Evolutionary conservation across 2,888 invertebrate species (phyloP).

Genomic region (Hymenopus coronatus): DNA sequence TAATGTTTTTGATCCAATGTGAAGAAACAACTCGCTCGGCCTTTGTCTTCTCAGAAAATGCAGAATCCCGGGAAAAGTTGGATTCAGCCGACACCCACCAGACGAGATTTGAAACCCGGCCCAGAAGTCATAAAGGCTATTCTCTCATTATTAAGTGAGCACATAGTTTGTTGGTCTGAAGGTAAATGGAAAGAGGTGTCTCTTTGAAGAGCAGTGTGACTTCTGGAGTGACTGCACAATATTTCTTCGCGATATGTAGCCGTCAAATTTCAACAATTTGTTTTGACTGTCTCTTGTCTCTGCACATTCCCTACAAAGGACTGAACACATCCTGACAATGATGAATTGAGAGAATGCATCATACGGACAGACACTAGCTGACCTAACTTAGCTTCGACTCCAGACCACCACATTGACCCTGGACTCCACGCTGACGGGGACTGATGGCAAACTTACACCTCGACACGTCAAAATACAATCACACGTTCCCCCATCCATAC

Average conservation of each 20-base stretch:
- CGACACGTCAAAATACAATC: background rate
- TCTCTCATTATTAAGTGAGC: too few species aligned
- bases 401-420: background rate
- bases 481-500: background rate
- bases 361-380: background rate
- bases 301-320: background rate
- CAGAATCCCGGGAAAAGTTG: too few species aligned
- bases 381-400: background rate
- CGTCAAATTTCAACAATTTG: background rate
- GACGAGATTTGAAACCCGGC: too few species aligned
- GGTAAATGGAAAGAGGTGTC: too few species aligned
- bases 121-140: too few species aligned
- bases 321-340: background rate
- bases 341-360: background rate
- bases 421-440: background rate
- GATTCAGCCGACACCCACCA: too few species aligned
- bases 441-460: background rate
- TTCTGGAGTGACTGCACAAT: background rate
- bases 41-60: too few species aligned
- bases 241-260: background rate
- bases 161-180: too few species aligned
- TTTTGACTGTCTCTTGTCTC: background rate
- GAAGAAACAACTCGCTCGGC: too few species aligned
- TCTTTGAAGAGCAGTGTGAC: too few species aligned
- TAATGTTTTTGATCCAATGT: too few species aligned